phyloP scores from a whole-genome alignment of 1,140 invertebrate genomes.

The Akabosia matsudoensis region DNA sequence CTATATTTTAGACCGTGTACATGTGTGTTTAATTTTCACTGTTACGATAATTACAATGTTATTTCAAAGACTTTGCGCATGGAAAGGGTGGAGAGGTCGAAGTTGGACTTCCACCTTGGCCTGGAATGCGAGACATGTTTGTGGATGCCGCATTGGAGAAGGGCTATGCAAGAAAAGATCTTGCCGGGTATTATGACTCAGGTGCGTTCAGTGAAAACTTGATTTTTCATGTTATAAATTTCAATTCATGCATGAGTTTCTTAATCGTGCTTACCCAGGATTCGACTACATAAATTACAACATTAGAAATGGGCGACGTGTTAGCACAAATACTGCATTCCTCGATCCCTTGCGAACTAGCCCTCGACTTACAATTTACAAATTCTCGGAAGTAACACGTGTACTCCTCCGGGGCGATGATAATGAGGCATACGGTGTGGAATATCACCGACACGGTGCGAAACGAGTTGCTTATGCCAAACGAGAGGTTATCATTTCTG shows the following conservation, averaged over 20 bases:
- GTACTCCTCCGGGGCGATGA: slow-evolving; percentile 62
- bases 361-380: background rate
- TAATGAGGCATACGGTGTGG: slow-evolving; percentile 60
- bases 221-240: background rate
- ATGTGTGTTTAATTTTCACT: background rate
- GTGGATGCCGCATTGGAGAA: background rate
- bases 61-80: background rate
- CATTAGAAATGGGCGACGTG: background rate
- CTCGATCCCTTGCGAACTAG: background rate
- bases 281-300: background rate
- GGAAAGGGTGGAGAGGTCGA: slow-evolving; percentile 16
- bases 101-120: background rate
- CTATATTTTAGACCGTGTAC: too few relatives aligned
- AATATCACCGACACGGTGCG: slow-evolving; percentile 6
- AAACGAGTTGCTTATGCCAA: background rate
- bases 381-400: slow-evolving; percentile 35
- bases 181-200: background rate
- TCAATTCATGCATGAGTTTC: background rate
- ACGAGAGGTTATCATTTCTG: slow-evolving; percentile 10
- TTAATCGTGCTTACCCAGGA: background rate
- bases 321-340: slow-evolving; percentile 10
- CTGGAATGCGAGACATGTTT: background rate
- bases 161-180: slow-evolving; percentile 2
- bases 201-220: background rate
- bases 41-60: background rate